These are phyloP conservation scores for Stratiolaelaps scimitus DNA, from an alignment of 1,140 invertebrate species.

Conservation along the genomic window DNA sequence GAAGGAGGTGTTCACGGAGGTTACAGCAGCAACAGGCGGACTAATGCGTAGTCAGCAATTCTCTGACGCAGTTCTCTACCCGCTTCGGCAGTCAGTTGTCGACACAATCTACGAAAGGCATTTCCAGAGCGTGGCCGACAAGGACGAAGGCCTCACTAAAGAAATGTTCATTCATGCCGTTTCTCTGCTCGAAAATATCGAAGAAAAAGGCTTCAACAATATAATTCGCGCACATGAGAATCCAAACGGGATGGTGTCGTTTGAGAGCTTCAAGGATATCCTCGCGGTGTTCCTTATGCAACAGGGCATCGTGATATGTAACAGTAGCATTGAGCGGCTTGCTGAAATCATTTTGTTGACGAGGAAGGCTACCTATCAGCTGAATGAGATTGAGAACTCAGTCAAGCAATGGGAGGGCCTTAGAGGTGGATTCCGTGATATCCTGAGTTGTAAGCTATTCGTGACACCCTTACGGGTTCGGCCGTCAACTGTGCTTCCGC, in stretches of 20 bases:
- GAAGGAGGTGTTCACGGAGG: too few relatives aligned
- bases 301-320: not conserved
- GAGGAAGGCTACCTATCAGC: not conserved
- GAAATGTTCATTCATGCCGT: too few relatives aligned
- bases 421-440: not conserved
- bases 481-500: too few relatives aligned
- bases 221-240: not conserved
- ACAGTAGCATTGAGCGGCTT: not conserved
- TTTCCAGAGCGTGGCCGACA: not conserved
- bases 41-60: not conserved
- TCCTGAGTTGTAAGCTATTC: not conserved
- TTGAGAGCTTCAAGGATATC: constrained; percentile 19
- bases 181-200: not conserved
- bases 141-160: too few relatives aligned
- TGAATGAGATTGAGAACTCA: not conserved
- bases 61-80: not conserved
- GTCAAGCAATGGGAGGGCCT: constrained; percentile 11
- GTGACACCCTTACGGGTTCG: not conserved
- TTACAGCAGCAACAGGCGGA: too few relatives aligned
- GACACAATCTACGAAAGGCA: not conserved
- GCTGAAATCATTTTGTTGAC: not conserved
- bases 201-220: not conserved
- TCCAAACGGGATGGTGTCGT: not conserved
- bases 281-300: not conserved
- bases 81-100: not conserved